Evolutionary conservation across 2,888 invertebrate species (phyloP), one percentile per base, ranked within the genome.

Genomic region (Drosophila incognita): DNA sequence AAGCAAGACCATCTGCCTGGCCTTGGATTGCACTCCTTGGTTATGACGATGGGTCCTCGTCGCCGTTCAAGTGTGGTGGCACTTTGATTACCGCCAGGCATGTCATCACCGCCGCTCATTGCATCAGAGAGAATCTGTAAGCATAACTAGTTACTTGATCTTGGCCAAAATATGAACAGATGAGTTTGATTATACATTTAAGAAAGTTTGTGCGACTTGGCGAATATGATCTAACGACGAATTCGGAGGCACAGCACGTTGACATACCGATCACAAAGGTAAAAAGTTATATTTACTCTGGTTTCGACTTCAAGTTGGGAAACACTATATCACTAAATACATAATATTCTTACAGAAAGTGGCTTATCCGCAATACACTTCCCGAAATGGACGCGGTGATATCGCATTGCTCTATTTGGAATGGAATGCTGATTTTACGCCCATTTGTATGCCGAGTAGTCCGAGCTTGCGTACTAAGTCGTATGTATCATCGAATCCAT

Each of bases 11-110:
- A 70, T 96, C 96, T 27, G 95, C 96, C 61, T 97, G 96, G 95
- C 97, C 97, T 0, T 97, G 97, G 97, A 94, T 97, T 81, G 95
- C 95, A 0, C 94, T 96, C 3, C 93, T 97, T 42, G 97, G 97
- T 0, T 97, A 96, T 90, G 94, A 93, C 76, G 92, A 91, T 65
- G 92, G 93, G 82, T 93, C 87, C 49, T 86, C 70, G 4, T 88
- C 75, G 2, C 87, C 91, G 0, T 93, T 92, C 27, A 93, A 92
- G 72, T 93, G 93, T 64, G 93, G 93, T 0, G 98, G 97, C 5
- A 82, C 92, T 0, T 70, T 93, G 69, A 85, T 93, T 29, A 92
- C 93, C 1, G 91, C 90, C 62, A 62, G 91, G 1, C 97, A 97
- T 91, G 94, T 98, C 0, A 90, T 98, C 10, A 98, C 98, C 0